phyloP scores from a whole-genome alignment of 2,888 invertebrate genomes.

The Meganola albula region DNA sequence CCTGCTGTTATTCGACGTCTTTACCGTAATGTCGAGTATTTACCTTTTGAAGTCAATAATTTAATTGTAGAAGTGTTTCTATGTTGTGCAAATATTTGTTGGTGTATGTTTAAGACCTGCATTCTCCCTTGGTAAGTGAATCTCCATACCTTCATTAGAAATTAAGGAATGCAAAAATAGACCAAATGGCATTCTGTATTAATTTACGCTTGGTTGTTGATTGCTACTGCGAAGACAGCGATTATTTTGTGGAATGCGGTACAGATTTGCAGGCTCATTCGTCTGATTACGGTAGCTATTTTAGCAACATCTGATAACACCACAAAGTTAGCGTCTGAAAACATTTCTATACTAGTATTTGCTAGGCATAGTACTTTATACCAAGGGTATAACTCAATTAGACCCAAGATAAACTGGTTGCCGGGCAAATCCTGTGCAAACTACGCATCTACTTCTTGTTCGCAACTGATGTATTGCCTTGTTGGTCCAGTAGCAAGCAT shows the following conservation, averaged over 20 bases:
- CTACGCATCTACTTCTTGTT: too few relatives aligned
- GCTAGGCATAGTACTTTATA: too few relatives aligned
- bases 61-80: constrained; percentile 32
- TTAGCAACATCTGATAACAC: too few relatives aligned
- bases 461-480: too few relatives aligned
- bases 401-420: too few relatives aligned
- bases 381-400: too few relatives aligned
- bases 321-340: too few relatives aligned
- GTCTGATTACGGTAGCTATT: too few relatives aligned
- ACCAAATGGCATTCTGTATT: constrained; percentile 42
- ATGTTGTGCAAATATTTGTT: constrained; percentile 15
- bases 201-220: constrained; percentile 34
- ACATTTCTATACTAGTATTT: too few relatives aligned
- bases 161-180: constrained; percentile 43
- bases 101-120: constrained; percentile 5
- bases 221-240: constrained; percentile 25
- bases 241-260: constrained; percentile 17
- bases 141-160: constrained; percentile 20
- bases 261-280: too few relatives aligned
- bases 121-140: constrained; percentile 32
- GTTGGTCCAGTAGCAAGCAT: too few relatives aligned
- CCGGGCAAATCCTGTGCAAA: too few relatives aligned
- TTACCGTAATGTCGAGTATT: constrained; percentile 35
- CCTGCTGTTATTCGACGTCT: constrained; percentile 26
- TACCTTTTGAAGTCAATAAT: constrained; percentile 25